Evolutionary conservation across 2,888 invertebrate genomes (phyloP).

Genomic region (Saturnia japonica): DNA sequence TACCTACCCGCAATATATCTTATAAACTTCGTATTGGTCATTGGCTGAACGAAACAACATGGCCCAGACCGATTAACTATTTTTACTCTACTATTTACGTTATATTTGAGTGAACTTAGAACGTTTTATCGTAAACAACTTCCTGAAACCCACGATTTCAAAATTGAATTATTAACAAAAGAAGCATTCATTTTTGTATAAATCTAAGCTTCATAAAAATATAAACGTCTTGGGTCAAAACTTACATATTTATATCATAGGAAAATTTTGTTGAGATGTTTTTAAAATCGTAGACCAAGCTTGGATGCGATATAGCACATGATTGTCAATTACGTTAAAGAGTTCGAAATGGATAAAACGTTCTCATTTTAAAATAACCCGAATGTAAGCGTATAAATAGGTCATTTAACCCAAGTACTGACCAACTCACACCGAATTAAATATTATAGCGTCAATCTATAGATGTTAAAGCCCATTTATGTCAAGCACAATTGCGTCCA

Average conservation of each 20-base stretch:
- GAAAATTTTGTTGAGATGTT: background rate
- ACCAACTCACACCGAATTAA: background rate
- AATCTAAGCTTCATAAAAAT: background rate
- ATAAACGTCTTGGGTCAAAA: background rate
- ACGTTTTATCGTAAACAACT: background rate
- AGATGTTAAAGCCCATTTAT: background rate
- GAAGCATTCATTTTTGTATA: constrained; percentile 1
- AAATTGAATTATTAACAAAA: background rate
- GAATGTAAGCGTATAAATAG: background rate
- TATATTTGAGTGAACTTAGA: background rate
- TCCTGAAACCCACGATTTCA: background rate
- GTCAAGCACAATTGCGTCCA: too few relatives aligned
- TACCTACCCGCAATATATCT: background rate
- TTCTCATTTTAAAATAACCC: background rate
- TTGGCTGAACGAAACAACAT: constrained; percentile 21
- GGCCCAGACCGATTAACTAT: constrained; percentile 9
- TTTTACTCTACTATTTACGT: background rate
- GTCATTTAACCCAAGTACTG: background rate
- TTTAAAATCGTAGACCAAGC: background rate
- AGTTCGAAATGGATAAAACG: background rate
- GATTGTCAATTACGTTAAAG: background rate
- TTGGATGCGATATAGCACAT: background rate
- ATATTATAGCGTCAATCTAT: background rate
- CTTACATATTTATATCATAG: background rate
- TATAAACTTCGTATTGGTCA: constrained; percentile 4